These are phyloP conservation scores for Sarcophaga rosellei DNA, from an alignment of 2,888 invertebrate genomes.

Conservation along the genomic window DNA sequence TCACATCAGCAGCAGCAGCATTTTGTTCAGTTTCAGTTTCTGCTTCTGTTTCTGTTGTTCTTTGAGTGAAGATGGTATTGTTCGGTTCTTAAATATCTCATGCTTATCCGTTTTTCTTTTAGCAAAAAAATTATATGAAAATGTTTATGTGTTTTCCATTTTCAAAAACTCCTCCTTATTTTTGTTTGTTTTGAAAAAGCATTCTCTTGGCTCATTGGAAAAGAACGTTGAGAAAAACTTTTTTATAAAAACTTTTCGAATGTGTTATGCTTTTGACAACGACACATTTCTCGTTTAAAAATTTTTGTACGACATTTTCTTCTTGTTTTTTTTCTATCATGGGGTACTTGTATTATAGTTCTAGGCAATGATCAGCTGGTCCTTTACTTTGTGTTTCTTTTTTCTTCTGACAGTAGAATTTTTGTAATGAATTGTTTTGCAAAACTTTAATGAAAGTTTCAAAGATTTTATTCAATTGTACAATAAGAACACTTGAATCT, in stretches of 20 bases:
- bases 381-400: constrained; percentile 1
- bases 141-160: not conserved
- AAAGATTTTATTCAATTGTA: too few relatives aligned
- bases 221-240: not conserved
- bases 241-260: not conserved
- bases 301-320: constrained; percentile 8
- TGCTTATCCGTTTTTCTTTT: too few relatives aligned
- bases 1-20: not conserved
- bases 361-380: constrained; percentile 18
- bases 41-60: too few relatives aligned
- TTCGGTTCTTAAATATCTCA: too few relatives aligned
- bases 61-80: too few relatives aligned
- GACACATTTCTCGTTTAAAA: not conserved
- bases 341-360: not conserved
- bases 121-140: not conserved
- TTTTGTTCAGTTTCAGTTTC: too few relatives aligned
- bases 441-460: too few relatives aligned
- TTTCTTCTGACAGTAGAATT: constrained; percentile 25
- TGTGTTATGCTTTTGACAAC: not conserved
- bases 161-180: not conserved
- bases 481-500: too few relatives aligned
- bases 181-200: not conserved
- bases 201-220: not conserved
- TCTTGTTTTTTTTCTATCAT: not conserved
- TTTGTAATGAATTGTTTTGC: constrained; percentile 13